Base-by-base conservation (phyloP, 2,888 invertebrate genomes). In the Malthinus flaveolus region DNA sequence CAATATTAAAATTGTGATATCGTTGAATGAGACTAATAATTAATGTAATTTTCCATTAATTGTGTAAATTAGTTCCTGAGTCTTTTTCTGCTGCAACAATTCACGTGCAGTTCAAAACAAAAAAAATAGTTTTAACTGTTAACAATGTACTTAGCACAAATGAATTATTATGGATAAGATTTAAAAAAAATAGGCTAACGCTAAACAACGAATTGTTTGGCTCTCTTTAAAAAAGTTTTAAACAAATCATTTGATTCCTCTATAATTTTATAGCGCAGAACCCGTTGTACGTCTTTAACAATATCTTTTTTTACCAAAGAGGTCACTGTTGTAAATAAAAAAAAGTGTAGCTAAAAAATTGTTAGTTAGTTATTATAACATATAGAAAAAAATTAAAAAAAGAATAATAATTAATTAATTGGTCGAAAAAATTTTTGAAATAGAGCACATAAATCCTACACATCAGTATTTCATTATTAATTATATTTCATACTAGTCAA, bases 1-100 rank as follows among this genome's bases (percentile, higher is more conserved):
- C 78, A 78, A 78, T 78, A 78, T 78, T 73, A 69, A 76, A 77
- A 76, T 78, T 78, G 78, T 78, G 78, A 79, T 78, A 78, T 78
- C 73, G 76, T 77, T 76, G 74, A 75, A 77, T 78, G 76, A 78
- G 77, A 78, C 78, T 78, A 76, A 76, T 74, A 73, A 75, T 71
- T 73, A 72, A 70, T 69, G 67, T 73, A 71, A 74, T 68, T 74
- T 77, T 75, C 75, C 74, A 75, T 74, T 74, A 72, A 73, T 70
- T 73, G 70, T 73, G 70, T 71, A 73, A 68, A 72, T 76, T 77
- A 77, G 76, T 77, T 77, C 76, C 75, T 77, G 72, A 65, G 66
- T 54, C 61, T 65, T 62, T 23, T 56, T 63, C 61, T 62, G 65
- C 64, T 66, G 67, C 66, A 58, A 53, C 57, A 57, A 52, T 55